Conservation (phyloP, 2,797 vertebrate species). For the Ctenopoma multispine region DNA sequence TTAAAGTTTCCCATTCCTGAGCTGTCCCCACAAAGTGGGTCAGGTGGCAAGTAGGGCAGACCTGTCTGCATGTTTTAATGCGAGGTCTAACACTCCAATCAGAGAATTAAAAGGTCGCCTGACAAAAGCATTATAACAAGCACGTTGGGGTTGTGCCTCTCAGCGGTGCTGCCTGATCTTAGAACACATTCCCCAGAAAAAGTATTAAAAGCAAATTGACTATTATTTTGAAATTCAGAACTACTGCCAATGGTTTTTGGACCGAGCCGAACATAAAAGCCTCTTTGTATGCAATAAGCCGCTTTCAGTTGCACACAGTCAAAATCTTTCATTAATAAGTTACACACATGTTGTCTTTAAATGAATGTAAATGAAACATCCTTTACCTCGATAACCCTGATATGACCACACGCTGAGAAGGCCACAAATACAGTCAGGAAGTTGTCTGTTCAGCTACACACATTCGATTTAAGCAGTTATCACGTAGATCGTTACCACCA, state of each 20-base stretch:
- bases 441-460: background rate
- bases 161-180: background rate
- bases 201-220: constrained; percentile 9
- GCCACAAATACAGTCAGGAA: background rate
- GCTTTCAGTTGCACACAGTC: background rate
- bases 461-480: background rate
- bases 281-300: constrained; percentile 24
- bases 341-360: constrained; percentile 16
- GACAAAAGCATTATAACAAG: background rate
- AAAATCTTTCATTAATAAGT: constrained; percentile 23
- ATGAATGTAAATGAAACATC: no score
- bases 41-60: background rate
- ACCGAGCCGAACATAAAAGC: constrained; percentile 33
- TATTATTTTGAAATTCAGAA: constrained; percentile 35
- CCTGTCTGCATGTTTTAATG: background rate
- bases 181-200: background rate
- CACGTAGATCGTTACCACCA: background rate
- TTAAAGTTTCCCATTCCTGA: constrained; percentile 49
- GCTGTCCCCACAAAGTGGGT: constrained; percentile 20
- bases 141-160: constrained; percentile 6
- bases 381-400: constrained; percentile 32
- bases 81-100: background rate
- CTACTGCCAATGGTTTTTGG: constrained; percentile 38
- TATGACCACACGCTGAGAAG: constrained; percentile 4
- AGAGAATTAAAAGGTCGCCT: constrained; percentile 1